Evolutionary conservation across 92 coral and sea anemone genomes (phyloP).

Genomic region (Anthopleura xanthogrammica): DNA sequence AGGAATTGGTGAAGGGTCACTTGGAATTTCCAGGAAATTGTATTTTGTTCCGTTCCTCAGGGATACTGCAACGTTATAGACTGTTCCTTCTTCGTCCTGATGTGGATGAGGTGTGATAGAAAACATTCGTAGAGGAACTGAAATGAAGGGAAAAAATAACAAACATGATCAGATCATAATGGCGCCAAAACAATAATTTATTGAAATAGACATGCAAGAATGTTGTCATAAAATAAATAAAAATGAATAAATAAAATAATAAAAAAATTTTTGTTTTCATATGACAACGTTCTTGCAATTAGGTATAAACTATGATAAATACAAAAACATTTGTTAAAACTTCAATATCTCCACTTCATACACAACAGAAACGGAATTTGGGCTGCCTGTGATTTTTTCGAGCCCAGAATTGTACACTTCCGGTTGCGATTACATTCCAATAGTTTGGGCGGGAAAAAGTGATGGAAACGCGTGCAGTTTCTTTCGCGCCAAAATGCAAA

Average conservation of each 20-base stretch:
- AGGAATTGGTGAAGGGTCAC: slow-evolving; percentile 54
- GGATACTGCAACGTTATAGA: slow-evolving; percentile 84
- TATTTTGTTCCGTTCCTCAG: slow-evolving; percentile 74
- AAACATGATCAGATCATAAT: background rate
- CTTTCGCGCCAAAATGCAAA: background rate
- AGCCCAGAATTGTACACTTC: no score
- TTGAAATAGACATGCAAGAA: background rate
- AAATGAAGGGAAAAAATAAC: background rate
- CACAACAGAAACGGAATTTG: no score
- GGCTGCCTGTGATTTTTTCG: no score
- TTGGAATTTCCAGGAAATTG: slow-evolving; percentile 78
- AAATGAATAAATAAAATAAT: no score
- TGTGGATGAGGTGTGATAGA: slow-evolving; percentile 95
- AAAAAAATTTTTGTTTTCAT: no score
- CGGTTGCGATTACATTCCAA: background rate
- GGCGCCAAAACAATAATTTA: background rate
- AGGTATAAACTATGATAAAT: no score
- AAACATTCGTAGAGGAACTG: slow-evolving; percentile 81
- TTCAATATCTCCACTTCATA: no score
- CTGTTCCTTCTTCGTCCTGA: slow-evolving; percentile 84
- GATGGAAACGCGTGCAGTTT: background rate
- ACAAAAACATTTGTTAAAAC: no score
- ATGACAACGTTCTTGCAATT: no score
- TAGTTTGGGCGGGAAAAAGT: background rate
- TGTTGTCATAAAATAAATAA: no score